These are phyloP conservation scores for Oncorhynchus tshawytscha DNA, from an alignment of 2,113 vertebrate species.

Conservation along the genomic window DNA sequence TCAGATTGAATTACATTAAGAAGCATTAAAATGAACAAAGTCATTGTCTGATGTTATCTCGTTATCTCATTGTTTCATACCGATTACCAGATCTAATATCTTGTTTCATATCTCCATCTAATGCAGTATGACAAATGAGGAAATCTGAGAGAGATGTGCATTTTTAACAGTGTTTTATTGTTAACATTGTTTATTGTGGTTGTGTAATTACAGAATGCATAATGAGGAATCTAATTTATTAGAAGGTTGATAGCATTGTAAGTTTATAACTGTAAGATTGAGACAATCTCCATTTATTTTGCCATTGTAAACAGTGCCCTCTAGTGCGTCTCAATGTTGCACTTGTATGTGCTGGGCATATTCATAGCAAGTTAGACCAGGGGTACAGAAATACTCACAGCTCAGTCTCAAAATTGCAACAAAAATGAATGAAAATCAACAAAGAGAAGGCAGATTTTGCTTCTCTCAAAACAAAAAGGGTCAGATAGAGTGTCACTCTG, in stretches of 20 bases:
- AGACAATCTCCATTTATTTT: conserved; percentile 21
- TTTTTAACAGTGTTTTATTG: conserved; percentile 70
- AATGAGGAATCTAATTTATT: conserved; percentile 69
- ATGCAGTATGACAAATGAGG: conserved; percentile 67
- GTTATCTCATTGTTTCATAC: conserved; percentile 69
- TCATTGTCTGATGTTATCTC: conserved; percentile 59
- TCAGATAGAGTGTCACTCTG: no score
- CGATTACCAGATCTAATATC: conserved; percentile 72
- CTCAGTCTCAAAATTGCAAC: not conserved
- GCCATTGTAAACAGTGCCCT: conserved; percentile 70
- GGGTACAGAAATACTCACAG: not conserved
- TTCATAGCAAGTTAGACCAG: not conserved
- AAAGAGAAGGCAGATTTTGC: not conserved
- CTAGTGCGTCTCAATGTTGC: conserved; percentile 48
- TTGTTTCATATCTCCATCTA: conserved; percentile 70
- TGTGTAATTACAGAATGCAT: conserved; percentile 73
- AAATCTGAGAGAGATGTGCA: conserved; percentile 64
- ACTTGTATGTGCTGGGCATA: not conserved
- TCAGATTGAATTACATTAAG: conserved; percentile 69
- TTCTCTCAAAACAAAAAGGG: no score
- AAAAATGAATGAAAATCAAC: not conserved
- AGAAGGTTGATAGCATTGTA: conserved; percentile 67
- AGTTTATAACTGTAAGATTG: conserved; percentile 55
- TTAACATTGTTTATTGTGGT: conserved; percentile 72
- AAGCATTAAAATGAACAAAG: conserved; percentile 63